These are phyloP conservation scores for Protodeltote pygarga DNA, from an alignment of 2,888 invertebrate species.

Conservation along the genomic window DNA sequence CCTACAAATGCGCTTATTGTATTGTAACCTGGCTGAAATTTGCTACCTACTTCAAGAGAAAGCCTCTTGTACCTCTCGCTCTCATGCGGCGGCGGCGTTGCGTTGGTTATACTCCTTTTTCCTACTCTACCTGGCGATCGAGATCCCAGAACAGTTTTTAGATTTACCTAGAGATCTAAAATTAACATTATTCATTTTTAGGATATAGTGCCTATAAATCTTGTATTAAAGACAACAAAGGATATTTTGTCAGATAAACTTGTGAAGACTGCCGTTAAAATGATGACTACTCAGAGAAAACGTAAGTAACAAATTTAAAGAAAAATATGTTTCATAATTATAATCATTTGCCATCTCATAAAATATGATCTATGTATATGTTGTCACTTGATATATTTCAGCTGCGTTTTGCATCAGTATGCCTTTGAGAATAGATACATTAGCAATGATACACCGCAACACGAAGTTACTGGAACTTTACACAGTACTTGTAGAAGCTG, in stretches of 20 bases:
- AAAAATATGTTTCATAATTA: too few species aligned
- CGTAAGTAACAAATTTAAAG: constrained; percentile 83
- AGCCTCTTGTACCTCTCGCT: too few species aligned
- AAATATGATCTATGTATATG: background rate
- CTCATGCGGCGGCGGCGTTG: too few species aligned
- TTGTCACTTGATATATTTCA: constrained; percentile 50
- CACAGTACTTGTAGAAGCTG: constrained; percentile 91
- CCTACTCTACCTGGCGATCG: too few species aligned
- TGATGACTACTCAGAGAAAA: constrained; percentile 88
- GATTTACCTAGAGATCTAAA: background rate
- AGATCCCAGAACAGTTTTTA: background rate
- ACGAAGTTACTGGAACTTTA: constrained; percentile 89
- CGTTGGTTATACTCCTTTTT: too few species aligned
- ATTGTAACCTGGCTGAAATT: too few species aligned
- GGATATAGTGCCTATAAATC: constrained; percentile 88
- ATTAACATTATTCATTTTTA: constrained; percentile 57
- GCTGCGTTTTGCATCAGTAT: constrained; percentile 86
- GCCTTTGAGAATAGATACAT: constrained; percentile 89
- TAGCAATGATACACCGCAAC: constrained; percentile 90
- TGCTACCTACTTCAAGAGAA: too few species aligned
- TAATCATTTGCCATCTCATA: too few species aligned
- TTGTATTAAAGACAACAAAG: constrained; percentile 88
- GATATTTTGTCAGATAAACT: constrained; percentile 85
- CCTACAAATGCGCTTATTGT: too few species aligned
- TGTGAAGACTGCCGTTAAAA: constrained; percentile 84